phyloP scores from a whole-genome alignment of 2,797 vertebrate species.

The Miichthys miiuy region DNA sequence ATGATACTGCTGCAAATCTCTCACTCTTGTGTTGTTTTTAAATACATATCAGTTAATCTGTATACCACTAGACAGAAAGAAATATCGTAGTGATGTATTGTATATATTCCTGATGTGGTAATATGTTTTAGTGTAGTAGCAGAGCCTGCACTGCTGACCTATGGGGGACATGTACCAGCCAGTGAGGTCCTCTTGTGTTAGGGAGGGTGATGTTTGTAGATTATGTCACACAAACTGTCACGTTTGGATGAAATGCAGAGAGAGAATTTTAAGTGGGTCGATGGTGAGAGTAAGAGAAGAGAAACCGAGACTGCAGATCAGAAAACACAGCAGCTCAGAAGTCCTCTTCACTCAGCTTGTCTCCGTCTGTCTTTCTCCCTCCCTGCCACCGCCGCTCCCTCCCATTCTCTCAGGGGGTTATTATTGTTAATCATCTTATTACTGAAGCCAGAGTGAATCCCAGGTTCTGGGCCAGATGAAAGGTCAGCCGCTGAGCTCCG shows the following conservation, averaged over 20 bases:
- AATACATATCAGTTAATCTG: background rate
- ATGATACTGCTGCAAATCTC: background rate
- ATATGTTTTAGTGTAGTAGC: background rate
- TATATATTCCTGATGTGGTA: background rate
- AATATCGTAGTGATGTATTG: background rate
- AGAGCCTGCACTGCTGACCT: slow-evolving; percentile 27
- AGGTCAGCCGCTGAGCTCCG: slow-evolving; percentile 76
- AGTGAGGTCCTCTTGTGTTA: slow-evolving; percentile 23
- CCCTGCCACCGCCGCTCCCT: background rate
- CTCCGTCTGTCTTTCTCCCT: background rate
- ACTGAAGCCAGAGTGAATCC: slow-evolving; percentile 77
- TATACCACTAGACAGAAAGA: background rate
- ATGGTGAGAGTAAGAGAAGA: slow-evolving; percentile 10
- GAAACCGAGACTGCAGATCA: slow-evolving; percentile 15
- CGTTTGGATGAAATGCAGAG: slow-evolving; percentile 55
- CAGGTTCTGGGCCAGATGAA: slow-evolving; percentile 81
- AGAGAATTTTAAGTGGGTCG: slow-evolving; percentile 64
- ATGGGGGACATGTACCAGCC: slow-evolving; percentile 46
- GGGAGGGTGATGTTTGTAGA: slow-evolving; percentile 54
- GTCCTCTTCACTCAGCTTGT: slow-evolving; percentile 42
- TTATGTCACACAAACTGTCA: slow-evolving; percentile 62
- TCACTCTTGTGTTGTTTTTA: background rate
- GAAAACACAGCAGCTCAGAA: slow-evolving; percentile 35
- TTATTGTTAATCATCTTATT: slow-evolving; percentile 87
- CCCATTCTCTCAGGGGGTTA: slow-evolving; percentile 74